Base-by-base conservation (phyloP, 2,888 invertebrate species). In the Pimpla rufipes region DNA sequence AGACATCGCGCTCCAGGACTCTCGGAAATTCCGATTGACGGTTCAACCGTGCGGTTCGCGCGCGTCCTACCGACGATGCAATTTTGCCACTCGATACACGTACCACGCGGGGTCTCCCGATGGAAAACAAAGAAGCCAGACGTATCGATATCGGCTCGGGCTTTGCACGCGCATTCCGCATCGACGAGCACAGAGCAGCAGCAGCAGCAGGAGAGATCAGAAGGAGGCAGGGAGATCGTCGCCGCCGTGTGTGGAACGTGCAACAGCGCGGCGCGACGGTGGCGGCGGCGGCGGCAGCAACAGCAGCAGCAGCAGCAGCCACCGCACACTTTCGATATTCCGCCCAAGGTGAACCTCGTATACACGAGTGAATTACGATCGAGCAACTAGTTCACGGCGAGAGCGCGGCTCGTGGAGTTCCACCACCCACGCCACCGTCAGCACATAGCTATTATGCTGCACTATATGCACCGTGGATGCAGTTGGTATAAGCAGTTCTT, bases 151-250 rank as follows among this genome's bases (percentile, higher is more conserved):
- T 81, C 67, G 71, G 50, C 55, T 79, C 42, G 64, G 68, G 79
- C 81, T 86, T 85, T 80, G 83, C 84, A 85, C 83, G 81, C 84
- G 85, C 79, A 84, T 85, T 87, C 85, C 86, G 16, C 67, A 75
- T 81, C 80, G 74, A 81, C 35, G 77, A 74, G 62, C 64, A 40
- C 66, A 29, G 59, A 67, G 59, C 3, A 73, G 59, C n/a, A n/a
- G n/a, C n/a, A n/a, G n/a, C n/a, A 67, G 45, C 45, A 47, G 29
- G 70, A 78, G 16, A 64, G 64, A 75, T 29, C 45, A 66, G 57
- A 66, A 59, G 66, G 55, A 50, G 59, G 45, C 42, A 52, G 68
- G 23, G 67, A 73, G 57, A 45, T 67, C 37, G 77, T 23, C 21
- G 50, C 45, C 21, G 75, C 21, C n/a, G 40, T 73, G 81, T 75